Conservation (phyloP, 2,113 vertebrate genomes). For the Galeopterus variegatus region DNA sequence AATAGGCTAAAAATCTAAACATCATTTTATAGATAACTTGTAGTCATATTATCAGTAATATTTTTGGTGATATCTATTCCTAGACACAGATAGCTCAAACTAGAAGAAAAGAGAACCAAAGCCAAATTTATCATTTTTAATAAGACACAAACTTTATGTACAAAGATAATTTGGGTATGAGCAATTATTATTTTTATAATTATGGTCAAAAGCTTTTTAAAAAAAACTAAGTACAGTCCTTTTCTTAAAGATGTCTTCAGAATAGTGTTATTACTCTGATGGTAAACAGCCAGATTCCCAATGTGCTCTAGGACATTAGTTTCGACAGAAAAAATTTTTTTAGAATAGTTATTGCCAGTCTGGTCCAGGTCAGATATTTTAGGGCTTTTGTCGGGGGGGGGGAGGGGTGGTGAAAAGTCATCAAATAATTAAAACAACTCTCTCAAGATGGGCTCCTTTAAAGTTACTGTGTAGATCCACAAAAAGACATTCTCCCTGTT, state of each 20-base stretch:
- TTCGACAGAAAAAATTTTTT: neutral
- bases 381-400: neutral
- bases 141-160: neutral
- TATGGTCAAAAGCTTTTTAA: neutral
- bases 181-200: constrained; percentile 25
- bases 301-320: neutral
- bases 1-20: neutral
- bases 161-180: neutral
- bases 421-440: neutral
- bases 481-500: neutral
- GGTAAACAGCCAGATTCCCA: neutral
- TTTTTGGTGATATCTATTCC: neutral
- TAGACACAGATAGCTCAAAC: neutral
- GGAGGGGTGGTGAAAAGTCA: too few species aligned
- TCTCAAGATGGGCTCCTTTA: neutral
- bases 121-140: neutral
- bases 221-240: neutral
- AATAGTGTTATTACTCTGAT: neutral
- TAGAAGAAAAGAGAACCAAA: neutral
- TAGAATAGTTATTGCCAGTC: neutral
- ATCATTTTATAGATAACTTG: neutral
- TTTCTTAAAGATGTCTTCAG: neutral
- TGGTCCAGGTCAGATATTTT: neutral
- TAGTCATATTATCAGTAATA: neutral
- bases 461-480: neutral